These are phyloP conservation scores for Sciurus carolinensis DNA, from an alignment of 2,797 vertebrate genomes.

Conservation along the genomic window DNA sequence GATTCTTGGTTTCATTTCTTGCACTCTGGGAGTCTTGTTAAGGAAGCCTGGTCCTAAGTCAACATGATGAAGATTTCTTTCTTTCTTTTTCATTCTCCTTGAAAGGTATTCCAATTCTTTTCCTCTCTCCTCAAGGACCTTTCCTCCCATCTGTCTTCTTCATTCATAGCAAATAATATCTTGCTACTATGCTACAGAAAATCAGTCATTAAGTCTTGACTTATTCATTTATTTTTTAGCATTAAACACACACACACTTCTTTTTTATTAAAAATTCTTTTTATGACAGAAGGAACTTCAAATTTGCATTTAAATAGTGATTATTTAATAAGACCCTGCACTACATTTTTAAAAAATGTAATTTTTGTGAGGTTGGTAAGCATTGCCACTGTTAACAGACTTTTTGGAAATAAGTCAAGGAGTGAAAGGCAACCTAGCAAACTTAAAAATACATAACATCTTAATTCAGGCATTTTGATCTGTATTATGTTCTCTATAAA, in stretches of 20 bases:
- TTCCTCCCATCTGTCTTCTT: neutral
- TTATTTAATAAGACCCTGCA: conserved; percentile 71
- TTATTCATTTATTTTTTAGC: neutral
- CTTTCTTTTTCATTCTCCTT: neutral
- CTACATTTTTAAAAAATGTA: conserved; percentile 61
- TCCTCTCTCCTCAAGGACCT: neutral
- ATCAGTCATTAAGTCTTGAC: neutral
- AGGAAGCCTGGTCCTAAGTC: too few species aligned
- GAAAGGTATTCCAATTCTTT: neutral
- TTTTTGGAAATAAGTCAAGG: conserved; percentile 39
- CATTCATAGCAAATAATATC: neutral
- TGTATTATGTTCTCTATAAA: conserved; percentile 17
- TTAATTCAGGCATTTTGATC: conserved; percentile 20
- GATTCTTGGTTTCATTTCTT: too few species aligned
- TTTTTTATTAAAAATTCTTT: conserved; percentile 79
- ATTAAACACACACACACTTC: conserved; percentile 53
- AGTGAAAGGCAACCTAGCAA: neutral
- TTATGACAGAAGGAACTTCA: conserved; percentile 62
- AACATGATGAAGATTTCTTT: too few species aligned
- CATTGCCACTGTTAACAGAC: neutral
- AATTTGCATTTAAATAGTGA: conserved; percentile 81
- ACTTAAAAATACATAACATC: conserved; percentile 16
- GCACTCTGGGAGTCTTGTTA: too few species aligned
- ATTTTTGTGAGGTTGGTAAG: conserved; percentile 78
- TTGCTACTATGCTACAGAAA: neutral